Base-by-base conservation (phyloP, 2,888 invertebrate genomes). In the Eudemis profundana region DNA sequence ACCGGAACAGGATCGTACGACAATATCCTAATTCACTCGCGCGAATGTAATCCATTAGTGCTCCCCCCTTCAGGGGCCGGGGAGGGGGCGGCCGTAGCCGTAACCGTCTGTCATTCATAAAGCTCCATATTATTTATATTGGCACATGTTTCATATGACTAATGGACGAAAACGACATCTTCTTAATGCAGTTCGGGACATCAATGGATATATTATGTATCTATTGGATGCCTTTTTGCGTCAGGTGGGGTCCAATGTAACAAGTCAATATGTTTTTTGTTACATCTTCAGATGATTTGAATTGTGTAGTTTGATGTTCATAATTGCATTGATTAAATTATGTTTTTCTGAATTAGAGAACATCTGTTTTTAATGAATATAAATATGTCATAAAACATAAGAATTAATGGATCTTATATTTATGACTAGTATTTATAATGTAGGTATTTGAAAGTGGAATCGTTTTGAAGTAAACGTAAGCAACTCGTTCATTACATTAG, bases 21-120 rank as follows among this genome's bases (percentile, higher is more conserved):
- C 92, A 91, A 90, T 91, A 90, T 92, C 90, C 91, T 92, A 91
- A 92, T 92, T 91, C 91, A 91, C 87, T 88, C 86, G 89, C 88
- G 87, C 87, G 88, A 88, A 84, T 89, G 91, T 92, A 92, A 92
- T 92, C 91, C 92, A 92, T 92, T 91, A 92, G 90, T 86, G 83
- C 79, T 75, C 82, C 83, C 81, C 77, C 72, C 68, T 70, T 72
- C 33, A 33, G 33, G 33, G 8, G 10, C 2, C 7, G 17, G 42
- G 54, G 40, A 15, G 23, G 17, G 40, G 42, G 38, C 70, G 74
- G 62, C 65, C 69, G 68, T 56, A 68, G 77, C 79, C 78, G 76
- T 75, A 77, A 76, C 83, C 85, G 85, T 82, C 87, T 86, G 87
- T 89, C 90, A 91, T 90, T 90, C 90, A 90, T 90, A 89, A 89